Percentiles rank a stretch among this genome's conserved stretches.
These are phyloP conservation scores for Ornithorhynchus anatinus DNA, from an alignment of 2,113 vertebrate genomes.

Conservation along the genomic window DNA sequence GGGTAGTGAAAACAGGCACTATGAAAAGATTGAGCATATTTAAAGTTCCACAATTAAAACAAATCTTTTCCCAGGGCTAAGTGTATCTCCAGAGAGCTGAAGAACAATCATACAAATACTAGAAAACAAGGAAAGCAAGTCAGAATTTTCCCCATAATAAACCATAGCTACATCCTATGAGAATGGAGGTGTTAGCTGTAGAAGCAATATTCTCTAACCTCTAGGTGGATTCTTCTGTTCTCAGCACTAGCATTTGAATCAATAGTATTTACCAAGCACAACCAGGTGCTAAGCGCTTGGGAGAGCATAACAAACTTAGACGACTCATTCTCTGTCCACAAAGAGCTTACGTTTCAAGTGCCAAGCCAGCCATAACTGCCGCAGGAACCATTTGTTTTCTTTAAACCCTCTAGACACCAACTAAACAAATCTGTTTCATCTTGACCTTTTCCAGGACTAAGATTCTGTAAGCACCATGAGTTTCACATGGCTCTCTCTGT, in stretches of 20 bases:
- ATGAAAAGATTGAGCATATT: no score
- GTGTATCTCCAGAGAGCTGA: neutral
- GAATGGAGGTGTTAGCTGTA: conserved; percentile 67
- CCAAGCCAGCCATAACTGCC: conserved; percentile 74
- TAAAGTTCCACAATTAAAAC: neutral
- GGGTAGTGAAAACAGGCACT: no score
- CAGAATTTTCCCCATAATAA: conserved; percentile 61
- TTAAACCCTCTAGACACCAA: conserved; percentile 23
- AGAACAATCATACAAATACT: neutral
- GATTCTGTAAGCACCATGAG: neutral
- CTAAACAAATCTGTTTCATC: neutral
- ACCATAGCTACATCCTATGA: conserved; percentile 51
- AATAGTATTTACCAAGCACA: no score
- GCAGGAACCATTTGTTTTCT: conserved; percentile 55
- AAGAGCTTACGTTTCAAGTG: conserved; percentile 73
- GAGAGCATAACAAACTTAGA: no score
- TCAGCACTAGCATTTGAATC: conserved; percentile 63
- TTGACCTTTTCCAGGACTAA: neutral
- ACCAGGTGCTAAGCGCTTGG: no score
- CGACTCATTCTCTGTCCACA: no score
- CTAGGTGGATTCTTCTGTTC: conserved; percentile 67
- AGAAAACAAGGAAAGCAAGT: conserved; percentile 35
- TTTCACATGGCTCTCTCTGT: conserved; percentile 26
- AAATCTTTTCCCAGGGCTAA: neutral
- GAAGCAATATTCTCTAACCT: conserved; percentile 72